These are phyloP conservation scores for Falco columbarius DNA, from an alignment of 2,797 vertebrate species.

Conservation along the genomic window DNA sequence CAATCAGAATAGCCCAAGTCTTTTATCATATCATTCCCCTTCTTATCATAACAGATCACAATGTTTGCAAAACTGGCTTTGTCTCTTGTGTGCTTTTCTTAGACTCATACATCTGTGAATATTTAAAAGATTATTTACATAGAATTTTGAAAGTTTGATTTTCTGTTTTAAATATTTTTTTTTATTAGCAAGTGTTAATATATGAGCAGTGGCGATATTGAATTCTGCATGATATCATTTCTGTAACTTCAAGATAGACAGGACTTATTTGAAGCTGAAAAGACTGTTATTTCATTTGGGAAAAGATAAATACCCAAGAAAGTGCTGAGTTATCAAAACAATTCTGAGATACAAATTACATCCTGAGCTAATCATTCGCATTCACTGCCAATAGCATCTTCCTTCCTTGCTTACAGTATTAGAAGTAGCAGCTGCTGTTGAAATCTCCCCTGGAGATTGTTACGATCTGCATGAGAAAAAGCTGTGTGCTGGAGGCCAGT, in stretches of 20 bases:
- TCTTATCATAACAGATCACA: not conserved
- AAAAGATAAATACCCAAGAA: slow-evolving; percentile 62
- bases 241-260: slow-evolving; percentile 50
- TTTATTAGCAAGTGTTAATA: slow-evolving; percentile 42
- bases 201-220: slow-evolving; percentile 3
- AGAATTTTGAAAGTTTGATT: slow-evolving; percentile 8
- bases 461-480: slow-evolving; percentile 1
- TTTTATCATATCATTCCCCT: not conserved
- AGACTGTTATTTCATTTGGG: slow-evolving; percentile 57
- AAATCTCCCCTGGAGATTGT: slow-evolving; percentile 66
- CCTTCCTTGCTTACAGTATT: slow-evolving; percentile 52
- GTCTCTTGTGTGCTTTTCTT: not conserved
- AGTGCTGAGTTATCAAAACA: slow-evolving; percentile 67
- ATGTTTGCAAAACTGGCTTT: not conserved
- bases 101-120: slow-evolving; percentile 1
- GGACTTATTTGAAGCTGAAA: slow-evolving; percentile 62
- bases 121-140: slow-evolving; percentile 22
- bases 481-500: not conserved
- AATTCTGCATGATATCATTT: slow-evolving; percentile 43
- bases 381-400: slow-evolving; percentile 63
- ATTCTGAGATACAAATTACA: slow-evolving; percentile 69
- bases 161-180: slow-evolving; percentile 36
- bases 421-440: slow-evolving; percentile 66
- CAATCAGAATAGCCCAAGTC: not conserved
- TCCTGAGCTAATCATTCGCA: slow-evolving; percentile 63